Evolutionary conservation across 2,888 invertebrate genomes (phyloP).

Genomic region (Netelia fuscicornis): DNA sequence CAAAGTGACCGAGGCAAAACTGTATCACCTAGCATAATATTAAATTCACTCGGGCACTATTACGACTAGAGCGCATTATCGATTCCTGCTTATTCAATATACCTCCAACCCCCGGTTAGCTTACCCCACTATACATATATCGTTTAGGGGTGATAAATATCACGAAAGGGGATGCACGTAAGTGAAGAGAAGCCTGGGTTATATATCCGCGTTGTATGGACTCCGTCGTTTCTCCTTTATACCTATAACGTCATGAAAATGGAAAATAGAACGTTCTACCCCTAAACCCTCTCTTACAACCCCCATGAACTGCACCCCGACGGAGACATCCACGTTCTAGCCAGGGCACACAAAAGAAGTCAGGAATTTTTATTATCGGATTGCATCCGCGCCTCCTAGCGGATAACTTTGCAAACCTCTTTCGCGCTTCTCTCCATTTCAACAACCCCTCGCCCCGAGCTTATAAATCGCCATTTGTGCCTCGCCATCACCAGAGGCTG

Average conservation of each 20-base stretch:
- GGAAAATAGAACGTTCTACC: constrained; percentile 40
- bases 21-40: constrained; percentile 26
- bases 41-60: constrained; percentile 31
- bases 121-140: constrained; percentile 16
- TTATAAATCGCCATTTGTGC: background rate
- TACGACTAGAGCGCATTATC: constrained; percentile 36
- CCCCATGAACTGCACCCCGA: constrained; percentile 5
- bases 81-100: constrained; percentile 46
- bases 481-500: background rate
- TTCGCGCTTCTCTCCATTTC: constrained; percentile 1
- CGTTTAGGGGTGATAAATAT: constrained; percentile 56
- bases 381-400: constrained; percentile 26
- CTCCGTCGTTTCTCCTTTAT: constrained; percentile 23
- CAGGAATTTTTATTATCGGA: constrained; percentile 65
- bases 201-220: constrained; percentile 25
- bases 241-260: constrained; percentile 39
- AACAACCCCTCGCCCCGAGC: constrained; percentile 5
- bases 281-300: constrained; percentile 8
- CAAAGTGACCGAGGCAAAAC: constrained; percentile 32
- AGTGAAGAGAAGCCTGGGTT: constrained; percentile 26
- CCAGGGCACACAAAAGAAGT: constrained; percentile 50
- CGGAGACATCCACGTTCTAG: constrained; percentile 49
- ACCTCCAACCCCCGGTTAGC: constrained; percentile 4
- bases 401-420: constrained; percentile 54
- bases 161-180: constrained; percentile 30